phyloP scores from a whole-genome alignment of 2,797 vertebrate genomes.

The Coregonus ussuriensis region DNA sequence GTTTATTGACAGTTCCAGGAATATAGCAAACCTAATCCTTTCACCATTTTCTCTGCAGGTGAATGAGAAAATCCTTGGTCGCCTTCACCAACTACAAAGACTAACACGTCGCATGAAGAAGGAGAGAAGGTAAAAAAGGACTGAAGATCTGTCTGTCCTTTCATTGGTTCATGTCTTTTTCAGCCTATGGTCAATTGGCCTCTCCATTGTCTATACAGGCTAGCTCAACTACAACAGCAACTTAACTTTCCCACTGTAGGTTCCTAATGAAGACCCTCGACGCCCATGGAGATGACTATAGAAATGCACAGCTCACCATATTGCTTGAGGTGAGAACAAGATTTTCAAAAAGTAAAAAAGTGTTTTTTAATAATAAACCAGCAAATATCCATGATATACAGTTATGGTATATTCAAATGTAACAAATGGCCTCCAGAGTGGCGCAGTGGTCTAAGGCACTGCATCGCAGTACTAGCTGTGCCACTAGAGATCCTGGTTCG shows the following conservation, averaged over 20 bases:
- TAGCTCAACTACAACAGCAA: background rate
- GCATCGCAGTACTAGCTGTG: no score
- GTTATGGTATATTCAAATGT: background rate
- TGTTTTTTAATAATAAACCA: background rate
- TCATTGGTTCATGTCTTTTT: background rate
- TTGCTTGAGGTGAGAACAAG: slow-evolving; percentile 79
- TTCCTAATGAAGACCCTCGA: slow-evolving; percentile 91
- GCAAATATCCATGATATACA: background rate
- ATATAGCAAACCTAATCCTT: background rate
- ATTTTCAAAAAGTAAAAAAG: background rate
- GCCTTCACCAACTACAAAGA: slow-evolving; percentile 88
- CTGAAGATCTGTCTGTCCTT: background rate
- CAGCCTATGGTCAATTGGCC: background rate
- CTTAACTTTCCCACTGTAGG: slow-evolving; percentile 58
- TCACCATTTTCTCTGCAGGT: slow-evolving; percentile 69
- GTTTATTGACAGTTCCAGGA: no score
- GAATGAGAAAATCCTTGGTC: slow-evolving; percentile 85
- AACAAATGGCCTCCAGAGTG: no score
- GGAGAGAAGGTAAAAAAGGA: slow-evolving; percentile 80
- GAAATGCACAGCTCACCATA: slow-evolving; percentile 84
- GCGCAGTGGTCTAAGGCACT: no score
- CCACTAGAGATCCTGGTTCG: no score
- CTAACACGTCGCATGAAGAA: slow-evolving; percentile 86
- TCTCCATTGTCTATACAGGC: background rate
- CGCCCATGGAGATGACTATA: slow-evolving; percentile 86